These are phyloP conservation scores for Melanerpes aurifrons DNA, from an alignment of 2,113 vertebrate genomes.

Conservation along the genomic window DNA sequence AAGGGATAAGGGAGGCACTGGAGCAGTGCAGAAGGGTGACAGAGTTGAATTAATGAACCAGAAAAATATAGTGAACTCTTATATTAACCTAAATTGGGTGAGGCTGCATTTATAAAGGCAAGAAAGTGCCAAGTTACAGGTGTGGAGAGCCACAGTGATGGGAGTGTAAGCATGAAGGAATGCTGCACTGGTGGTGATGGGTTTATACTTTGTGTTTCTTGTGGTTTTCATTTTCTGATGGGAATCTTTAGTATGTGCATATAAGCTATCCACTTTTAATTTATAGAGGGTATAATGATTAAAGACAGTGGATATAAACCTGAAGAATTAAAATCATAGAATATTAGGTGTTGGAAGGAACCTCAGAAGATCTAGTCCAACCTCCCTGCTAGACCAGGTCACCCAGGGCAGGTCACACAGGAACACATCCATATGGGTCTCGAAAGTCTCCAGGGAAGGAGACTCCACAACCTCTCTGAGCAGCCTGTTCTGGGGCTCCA, in stretches of 20 bases:
- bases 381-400: too few relatives aligned
- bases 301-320: background rate
- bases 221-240: background rate
- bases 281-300: background rate
- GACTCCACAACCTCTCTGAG: too few relatives aligned
- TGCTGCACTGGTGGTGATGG: background rate
- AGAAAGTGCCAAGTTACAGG: background rate
- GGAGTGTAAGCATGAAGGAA: background rate
- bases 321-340: background rate
- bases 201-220: background rate
- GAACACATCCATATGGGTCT: too few relatives aligned
- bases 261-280: background rate
- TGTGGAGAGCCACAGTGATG: background rate
- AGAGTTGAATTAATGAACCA: background rate
- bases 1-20: background rate
- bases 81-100: background rate
- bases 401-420: too few relatives aligned
- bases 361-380: too few relatives aligned
- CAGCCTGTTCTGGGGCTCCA: too few relatives aligned
- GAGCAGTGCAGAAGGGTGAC: background rate
- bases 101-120: background rate
- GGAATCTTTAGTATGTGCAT: background rate
- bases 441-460: too few relatives aligned
- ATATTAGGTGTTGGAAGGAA: too few relatives aligned
- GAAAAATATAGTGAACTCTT: background rate